Percentiles rank a stretch among this genome's conserved stretches.
Conservation (phyloP, 2,797 vertebrate species). For the Melanotaenia nigrans region DNA sequence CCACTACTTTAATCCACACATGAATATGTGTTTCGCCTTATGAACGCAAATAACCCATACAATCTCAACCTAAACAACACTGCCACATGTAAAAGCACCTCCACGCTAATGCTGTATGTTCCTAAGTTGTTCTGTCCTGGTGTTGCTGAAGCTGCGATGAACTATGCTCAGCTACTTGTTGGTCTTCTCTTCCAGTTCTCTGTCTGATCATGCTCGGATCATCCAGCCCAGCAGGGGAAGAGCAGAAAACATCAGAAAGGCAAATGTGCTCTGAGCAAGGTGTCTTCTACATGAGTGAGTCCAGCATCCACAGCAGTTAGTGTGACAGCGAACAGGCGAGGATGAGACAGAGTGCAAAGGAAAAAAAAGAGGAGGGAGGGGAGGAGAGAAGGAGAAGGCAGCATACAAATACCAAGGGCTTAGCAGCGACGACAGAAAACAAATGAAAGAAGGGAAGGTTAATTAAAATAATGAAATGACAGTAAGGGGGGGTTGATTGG, state of each 20-base stretch:
- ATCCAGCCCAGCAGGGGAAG: conserved; percentile 51
- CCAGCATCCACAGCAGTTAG: conserved; percentile 68
- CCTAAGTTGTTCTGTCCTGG: conserved; percentile 24
- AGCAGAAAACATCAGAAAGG: conserved; percentile 37
- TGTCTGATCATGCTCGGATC: conserved; percentile 53
- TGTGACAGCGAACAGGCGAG: conserved; percentile 74
- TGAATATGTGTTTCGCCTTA: conserved; percentile 40
- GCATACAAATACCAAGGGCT: conserved; percentile 68
- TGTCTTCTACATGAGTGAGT: conserved; percentile 76
- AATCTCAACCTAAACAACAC: background rate
- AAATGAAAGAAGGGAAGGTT: conserved; percentile 51
- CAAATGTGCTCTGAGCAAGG: conserved; percentile 73
- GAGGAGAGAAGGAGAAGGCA: conserved; percentile 46
- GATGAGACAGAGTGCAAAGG: conserved; percentile 68
- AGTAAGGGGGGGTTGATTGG: conserved; percentile 31
- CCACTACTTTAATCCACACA: conserved; percentile 76
- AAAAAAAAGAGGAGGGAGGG: conserved; percentile 47
- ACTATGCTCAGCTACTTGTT: conserved; percentile 66
- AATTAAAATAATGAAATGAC: conserved; percentile 66
- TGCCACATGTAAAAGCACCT: conserved; percentile 7
- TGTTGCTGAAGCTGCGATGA: conserved; percentile 32
- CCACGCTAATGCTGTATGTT: background rate
- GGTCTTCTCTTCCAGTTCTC: conserved; percentile 44
- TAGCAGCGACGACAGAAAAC: conserved; percentile 43
- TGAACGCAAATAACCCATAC: background rate